Conservation (phyloP, 2,888 invertebrate genomes). For the Lycaena phlaeas region DNA sequence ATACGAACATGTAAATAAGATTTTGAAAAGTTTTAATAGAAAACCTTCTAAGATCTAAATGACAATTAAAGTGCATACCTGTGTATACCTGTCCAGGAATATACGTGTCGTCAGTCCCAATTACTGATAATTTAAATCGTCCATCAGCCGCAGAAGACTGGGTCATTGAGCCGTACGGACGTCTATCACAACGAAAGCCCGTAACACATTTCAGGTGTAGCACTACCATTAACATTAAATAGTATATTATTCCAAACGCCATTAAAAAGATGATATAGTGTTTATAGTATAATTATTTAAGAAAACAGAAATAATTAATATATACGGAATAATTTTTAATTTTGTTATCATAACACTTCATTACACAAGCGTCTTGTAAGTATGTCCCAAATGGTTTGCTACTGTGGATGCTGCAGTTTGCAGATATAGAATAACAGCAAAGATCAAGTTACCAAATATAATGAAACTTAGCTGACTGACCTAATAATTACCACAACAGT, state of each 20-base stretch:
- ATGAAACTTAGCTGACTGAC: not conserved
- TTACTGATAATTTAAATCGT: constrained; percentile 37
- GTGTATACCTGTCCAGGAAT: constrained; percentile 56
- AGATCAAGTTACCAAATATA: not conserved
- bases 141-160: constrained; percentile 49
- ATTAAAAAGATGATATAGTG: no score
- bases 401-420: no score
- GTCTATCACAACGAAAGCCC: constrained; percentile 49
- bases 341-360: no score
- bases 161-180: constrained; percentile 47
- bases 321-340: no score
- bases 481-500: no score
- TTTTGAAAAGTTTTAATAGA: not conserved
- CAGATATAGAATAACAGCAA: not conserved
- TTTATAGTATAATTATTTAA: no score
- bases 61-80: no score
- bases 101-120: constrained; percentile 39
- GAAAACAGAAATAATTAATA: no score
- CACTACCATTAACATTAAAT: not conserved
- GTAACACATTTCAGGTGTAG: constrained; percentile 6
- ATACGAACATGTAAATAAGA: not conserved
- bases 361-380: no score
- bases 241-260: no score
- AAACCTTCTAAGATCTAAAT: no score
- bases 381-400: no score